Evolutionary conservation across 2,113 vertebrate genomes (phyloP), one percentile per base, ranked within the genome.

Genomic region (Zapornia atra): DNA sequence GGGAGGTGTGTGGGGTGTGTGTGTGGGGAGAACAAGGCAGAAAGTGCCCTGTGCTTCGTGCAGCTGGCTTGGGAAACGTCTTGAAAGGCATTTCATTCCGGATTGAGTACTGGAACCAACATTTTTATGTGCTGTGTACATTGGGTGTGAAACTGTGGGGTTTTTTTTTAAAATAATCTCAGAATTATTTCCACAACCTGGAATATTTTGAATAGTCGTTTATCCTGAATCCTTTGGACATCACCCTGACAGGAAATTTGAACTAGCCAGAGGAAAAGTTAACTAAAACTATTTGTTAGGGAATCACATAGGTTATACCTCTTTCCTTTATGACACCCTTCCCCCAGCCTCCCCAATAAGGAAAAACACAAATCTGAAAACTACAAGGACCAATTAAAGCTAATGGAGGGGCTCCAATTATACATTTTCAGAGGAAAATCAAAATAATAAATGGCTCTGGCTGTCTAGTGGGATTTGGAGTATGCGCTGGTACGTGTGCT

Each of bases 371-470:
- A 2, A 5, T 22, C 22, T 40, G 10, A 6, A 83, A 72, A 40
- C 51, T 77, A 34, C 48, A 53, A 77, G 53, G 65, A 81, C 75
- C 12, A 91, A 84, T 77, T 82, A 56, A 85, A 51, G 20, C 68
- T 80, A 82, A 50, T 36, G 4, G 44, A 57, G n/a, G 57, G 86
- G 70, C 64, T 97, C 92, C 70, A 82, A 94, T 61, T 86, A 80
- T 66, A 64, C 5, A 34, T 56, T 97, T 95, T 77, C 88, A 93
- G 76, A 82, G 38, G 73, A 82, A 92, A 93, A 95, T 61, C 54
- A 76, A 82, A 97, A 92, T 51, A 81, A 89, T 12, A 57, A 53
- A 87, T 69, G 46, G 24, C 36, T 72, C 46, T 60, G 24, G 42
- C 28, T 13, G n/a, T 85, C 70, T 57, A 48, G 57, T 1, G 26